Conservation (phyloP, 2,888 invertebrate species). For the Stictocephala bisonia region DNA sequence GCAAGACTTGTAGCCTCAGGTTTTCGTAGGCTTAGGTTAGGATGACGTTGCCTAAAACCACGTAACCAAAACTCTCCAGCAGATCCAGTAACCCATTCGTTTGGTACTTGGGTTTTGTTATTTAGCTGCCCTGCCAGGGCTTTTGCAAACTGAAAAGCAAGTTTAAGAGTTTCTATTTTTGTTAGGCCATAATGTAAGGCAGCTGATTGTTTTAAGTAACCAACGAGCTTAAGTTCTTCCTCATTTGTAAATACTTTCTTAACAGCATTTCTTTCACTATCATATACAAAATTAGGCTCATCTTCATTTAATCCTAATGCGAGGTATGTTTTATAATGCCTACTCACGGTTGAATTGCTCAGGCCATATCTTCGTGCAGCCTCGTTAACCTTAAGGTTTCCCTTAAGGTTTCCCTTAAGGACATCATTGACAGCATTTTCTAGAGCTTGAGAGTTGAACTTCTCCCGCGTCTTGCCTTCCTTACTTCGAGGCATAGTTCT, state of each 20-base stretch:
- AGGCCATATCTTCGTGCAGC: slow-evolving; percentile 5
- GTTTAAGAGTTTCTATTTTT: slow-evolving; percentile 14
- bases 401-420: not conserved
- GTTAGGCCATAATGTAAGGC: slow-evolving; percentile 41
- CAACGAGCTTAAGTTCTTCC: slow-evolving; percentile 34
- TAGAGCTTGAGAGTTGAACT: not conserved
- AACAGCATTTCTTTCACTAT: slow-evolving; percentile 4
- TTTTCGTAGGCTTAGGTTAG: slow-evolving; percentile 29
- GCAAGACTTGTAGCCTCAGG: slow-evolving; percentile 46
- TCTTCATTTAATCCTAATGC: not conserved
- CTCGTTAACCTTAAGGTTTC: not conserved
- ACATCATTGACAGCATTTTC: slow-evolving; percentile 19
- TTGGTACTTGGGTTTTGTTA: slow-evolving; percentile 30
- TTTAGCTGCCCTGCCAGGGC: slow-evolving; percentile 18
- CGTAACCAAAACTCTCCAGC: slow-evolving; percentile 50
- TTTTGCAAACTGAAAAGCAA: slow-evolving; percentile 50
- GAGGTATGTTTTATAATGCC: slow-evolving; percentile 16
- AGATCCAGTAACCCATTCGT: slow-evolving; percentile 43
- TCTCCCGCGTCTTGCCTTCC: slow-evolving; percentile 17
- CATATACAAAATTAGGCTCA: slow-evolving; percentile 1
- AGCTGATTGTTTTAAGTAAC: slow-evolving; percentile 34
- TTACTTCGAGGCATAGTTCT: slow-evolving; percentile 17
- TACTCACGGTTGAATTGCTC: slow-evolving; percentile 24
- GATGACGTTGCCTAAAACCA: slow-evolving; percentile 49
- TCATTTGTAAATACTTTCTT: slow-evolving; percentile 41